These are phyloP conservation scores for Drosophila nikananu DNA, from an alignment of 1,140 invertebrate species.

Conservation along the genomic window DNA sequence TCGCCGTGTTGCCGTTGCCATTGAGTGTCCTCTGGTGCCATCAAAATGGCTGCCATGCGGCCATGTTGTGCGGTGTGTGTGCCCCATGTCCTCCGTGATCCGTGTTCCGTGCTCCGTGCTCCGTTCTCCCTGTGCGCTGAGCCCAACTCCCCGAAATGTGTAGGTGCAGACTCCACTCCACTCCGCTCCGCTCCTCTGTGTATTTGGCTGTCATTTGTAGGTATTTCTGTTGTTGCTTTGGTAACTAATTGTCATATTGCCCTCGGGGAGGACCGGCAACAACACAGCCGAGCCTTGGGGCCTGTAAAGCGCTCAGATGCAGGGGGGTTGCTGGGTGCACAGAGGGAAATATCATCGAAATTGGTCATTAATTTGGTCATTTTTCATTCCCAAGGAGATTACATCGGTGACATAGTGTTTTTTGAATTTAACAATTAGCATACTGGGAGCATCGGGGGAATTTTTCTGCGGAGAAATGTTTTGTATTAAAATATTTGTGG, in stretches of 20 bases:
- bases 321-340: conserved; percentile 7
- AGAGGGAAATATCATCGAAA: conserved; percentile 16
- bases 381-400: conserved; percentile 3
- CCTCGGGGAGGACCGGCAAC: conserved; percentile 65
- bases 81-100: conserved; percentile 17
- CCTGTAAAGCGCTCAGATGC: conserved; percentile 11
- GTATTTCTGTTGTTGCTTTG: conserved; percentile 83
- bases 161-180: neutral
- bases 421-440: neutral
- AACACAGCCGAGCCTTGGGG: conserved; percentile 38
- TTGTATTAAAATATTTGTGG: neutral
- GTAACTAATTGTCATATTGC: conserved; percentile 83
- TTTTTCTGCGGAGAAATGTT: neutral
- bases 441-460: neutral
- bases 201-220: conserved; percentile 80
- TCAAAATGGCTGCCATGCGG: conserved; percentile 80
- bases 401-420: conserved; percentile 5
- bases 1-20: conserved; percentile 34
- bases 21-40: conserved; percentile 65
- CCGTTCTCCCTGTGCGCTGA: neutral
- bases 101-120: neutral
- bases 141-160: conserved; percentile 2
- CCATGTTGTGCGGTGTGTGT: conserved; percentile 75
- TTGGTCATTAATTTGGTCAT: conserved; percentile 7
- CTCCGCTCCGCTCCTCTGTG: conserved; percentile 48